Evolutionary conservation across 2,888 invertebrate genomes (phyloP).

Genomic region (Ophion ventricosus): DNA sequence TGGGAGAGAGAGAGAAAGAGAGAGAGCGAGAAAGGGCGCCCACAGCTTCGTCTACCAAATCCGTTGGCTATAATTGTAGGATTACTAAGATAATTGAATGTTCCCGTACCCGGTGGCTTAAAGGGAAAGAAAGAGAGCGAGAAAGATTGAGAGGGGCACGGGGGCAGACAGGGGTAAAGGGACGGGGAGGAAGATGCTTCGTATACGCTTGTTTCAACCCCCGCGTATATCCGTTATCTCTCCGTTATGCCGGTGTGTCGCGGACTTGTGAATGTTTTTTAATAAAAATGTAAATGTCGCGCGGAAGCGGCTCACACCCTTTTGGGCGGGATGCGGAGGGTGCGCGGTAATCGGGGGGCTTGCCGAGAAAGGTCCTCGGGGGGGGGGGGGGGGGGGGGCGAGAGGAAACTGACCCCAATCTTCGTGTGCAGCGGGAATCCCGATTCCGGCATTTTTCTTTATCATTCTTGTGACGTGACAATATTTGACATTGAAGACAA

Average conservation of each 20-base stretch:
- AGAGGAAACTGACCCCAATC: slow-evolving; percentile 17
- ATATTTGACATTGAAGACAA: no score
- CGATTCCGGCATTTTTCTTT: neutral
- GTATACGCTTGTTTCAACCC: slow-evolving; percentile 59
- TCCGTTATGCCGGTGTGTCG: slow-evolving; percentile 60
- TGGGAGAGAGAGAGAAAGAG: slow-evolving; percentile 24
- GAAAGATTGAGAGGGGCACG: slow-evolving; percentile 31
- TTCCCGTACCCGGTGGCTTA: slow-evolving; percentile 72
- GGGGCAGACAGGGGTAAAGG: no score
- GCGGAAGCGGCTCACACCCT: slow-evolving; percentile 35
- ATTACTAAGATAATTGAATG: slow-evolving; percentile 89
- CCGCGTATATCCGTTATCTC: slow-evolving; percentile 69
- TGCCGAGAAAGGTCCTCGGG: neutral
- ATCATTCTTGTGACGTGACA: neutral
- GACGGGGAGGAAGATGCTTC: no score
- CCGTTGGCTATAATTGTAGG: slow-evolving; percentile 86
- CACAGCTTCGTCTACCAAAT: slow-evolving; percentile 71
- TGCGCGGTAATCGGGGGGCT: neutral
- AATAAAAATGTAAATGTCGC: slow-evolving; percentile 74
- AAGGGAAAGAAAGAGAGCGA: slow-evolving; percentile 44
- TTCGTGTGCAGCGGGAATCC: no score
- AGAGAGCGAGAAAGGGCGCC: slow-evolving; percentile 43
- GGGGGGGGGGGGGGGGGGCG: no score
- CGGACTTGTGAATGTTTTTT: slow-evolving; percentile 73
- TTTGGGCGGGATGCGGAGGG: neutral